phyloP scores from a whole-genome alignment of 2,113 vertebrate genomes.

The Lophius piscatorius region DNA sequence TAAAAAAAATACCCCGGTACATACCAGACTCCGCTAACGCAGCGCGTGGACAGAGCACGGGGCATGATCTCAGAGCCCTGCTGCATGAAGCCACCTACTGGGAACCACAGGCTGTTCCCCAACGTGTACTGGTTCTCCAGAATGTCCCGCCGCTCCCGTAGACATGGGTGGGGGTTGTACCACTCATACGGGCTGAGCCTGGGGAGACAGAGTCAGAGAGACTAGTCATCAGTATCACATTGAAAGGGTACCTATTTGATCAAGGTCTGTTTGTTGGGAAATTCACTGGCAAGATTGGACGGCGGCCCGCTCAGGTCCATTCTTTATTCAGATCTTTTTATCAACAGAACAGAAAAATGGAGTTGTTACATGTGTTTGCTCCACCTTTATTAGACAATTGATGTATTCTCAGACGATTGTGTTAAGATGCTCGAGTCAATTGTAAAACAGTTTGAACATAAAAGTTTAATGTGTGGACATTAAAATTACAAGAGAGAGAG shows the following conservation, averaged over 20 bases:
- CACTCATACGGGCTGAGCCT: slow-evolving; percentile 94
- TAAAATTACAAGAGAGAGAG: too few relatives aligned
- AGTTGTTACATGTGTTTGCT: too few relatives aligned
- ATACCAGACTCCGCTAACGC: slow-evolving; percentile 94
- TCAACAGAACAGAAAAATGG: too few relatives aligned
- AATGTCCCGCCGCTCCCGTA: slow-evolving; percentile 84
- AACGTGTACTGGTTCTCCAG: slow-evolving; percentile 94
- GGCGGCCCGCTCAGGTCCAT: too few relatives aligned
- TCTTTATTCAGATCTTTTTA: too few relatives aligned
- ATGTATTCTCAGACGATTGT: too few relatives aligned
- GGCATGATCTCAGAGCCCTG: slow-evolving; percentile 95
- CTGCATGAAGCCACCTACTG: slow-evolving; percentile 94
- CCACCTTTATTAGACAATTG: too few relatives aligned
- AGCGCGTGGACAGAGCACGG: slow-evolving; percentile 89
- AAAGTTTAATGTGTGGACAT: too few relatives aligned
- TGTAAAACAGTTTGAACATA: not conserved
- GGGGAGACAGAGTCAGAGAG: not conserved
- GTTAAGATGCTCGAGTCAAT: not conserved
- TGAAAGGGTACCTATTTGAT: too few relatives aligned
- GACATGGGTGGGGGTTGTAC: slow-evolving; percentile 92
- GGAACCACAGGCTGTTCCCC: slow-evolving; percentile 96
- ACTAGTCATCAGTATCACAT: not conserved
- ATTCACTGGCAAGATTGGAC: too few relatives aligned
- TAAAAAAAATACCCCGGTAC: slow-evolving; percentile 30
- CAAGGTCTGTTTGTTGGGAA: too few relatives aligned